These are phyloP conservation scores for Tachycineta bicolor DNA, from an alignment of 2,113 vertebrate genomes.

Conservation along the genomic window DNA sequence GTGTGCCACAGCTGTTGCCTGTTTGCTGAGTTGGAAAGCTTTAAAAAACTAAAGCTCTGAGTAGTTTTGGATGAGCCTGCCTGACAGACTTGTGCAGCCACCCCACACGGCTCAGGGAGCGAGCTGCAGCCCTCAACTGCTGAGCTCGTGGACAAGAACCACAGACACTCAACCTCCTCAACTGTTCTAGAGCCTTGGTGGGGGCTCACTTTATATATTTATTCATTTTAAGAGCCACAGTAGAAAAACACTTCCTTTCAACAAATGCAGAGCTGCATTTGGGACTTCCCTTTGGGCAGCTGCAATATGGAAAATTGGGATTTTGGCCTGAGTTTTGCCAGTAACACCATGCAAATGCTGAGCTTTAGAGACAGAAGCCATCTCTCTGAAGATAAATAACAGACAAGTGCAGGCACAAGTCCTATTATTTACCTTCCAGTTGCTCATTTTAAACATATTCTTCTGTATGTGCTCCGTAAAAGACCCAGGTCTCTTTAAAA, in stretches of 20 bases:
- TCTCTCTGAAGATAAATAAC: background rate
- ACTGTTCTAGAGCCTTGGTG: background rate
- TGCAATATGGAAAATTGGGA: background rate
- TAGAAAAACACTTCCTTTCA: background rate
- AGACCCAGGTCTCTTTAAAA: background rate
- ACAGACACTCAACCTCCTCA: background rate
- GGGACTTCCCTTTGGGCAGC: background rate
- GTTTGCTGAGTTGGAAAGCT: background rate
- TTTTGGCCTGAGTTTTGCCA: background rate
- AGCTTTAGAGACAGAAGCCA: background rate
- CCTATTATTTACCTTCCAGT: background rate
- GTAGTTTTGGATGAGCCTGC: background rate
- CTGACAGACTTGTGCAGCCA: background rate
- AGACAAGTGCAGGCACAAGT: background rate
- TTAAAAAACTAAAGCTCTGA: background rate
- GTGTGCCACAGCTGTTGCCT: background rate
- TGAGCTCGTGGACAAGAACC: rapidly evolving
- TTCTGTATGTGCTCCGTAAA: background rate
- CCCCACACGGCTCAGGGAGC: rapidly evolving
- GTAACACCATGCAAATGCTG: background rate
- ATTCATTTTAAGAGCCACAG: background rate
- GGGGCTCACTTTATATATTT: background rate
- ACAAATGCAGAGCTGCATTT: background rate
- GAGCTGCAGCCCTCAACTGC: rapidly evolving
- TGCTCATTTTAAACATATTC: background rate